These are phyloP conservation scores for Spermophilus dauricus DNA, from an alignment of 2,113 vertebrate genomes.

Conservation along the genomic window DNA sequence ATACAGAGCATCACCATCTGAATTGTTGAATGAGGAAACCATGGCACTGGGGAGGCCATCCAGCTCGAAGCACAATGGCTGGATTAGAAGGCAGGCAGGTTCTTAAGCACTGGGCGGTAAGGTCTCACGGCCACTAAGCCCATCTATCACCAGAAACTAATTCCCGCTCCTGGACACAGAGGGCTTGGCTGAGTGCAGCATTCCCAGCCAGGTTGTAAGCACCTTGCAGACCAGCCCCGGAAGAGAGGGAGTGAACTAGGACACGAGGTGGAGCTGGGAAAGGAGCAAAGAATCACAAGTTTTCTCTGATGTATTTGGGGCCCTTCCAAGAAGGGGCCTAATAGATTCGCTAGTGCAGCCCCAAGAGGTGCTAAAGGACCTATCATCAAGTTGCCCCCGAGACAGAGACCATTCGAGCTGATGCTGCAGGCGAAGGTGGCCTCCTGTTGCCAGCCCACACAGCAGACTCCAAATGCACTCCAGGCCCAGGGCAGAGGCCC, in stretches of 20 bases:
- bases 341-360: neutral
- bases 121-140: neutral
- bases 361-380: neutral
- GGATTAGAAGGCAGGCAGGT: neutral
- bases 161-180: neutral
- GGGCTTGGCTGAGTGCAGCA: neutral
- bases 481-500: neutral
- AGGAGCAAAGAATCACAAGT: neutral
- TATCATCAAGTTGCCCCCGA: neutral
- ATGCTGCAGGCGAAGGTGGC: neutral
- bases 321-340: neutral
- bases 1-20: neutral
- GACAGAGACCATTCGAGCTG: neutral
- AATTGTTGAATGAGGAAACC: conserved; percentile 8
- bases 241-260: neutral
- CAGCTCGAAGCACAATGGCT: neutral
- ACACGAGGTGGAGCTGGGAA: neutral
- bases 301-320: neutral
- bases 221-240: neutral
- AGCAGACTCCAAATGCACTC: neutral
- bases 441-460: neutral
- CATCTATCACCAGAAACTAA: neutral
- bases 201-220: neutral
- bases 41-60: neutral
- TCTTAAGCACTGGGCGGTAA: neutral